Percentiles rank a stretch among this genome's conserved stretches.
Conservation (phyloP, 2,797 vertebrate genomes). For the Diglossa cyanea region DNA sequence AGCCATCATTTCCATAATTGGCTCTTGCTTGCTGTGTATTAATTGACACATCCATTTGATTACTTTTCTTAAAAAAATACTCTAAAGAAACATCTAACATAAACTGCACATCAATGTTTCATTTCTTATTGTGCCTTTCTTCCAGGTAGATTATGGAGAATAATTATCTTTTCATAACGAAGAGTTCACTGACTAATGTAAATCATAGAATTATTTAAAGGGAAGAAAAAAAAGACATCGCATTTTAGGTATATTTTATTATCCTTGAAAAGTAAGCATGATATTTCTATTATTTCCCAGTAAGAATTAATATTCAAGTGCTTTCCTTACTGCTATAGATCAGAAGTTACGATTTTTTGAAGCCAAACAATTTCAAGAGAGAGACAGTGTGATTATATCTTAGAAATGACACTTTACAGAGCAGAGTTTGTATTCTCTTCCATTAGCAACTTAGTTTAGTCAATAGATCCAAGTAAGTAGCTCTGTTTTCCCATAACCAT, state of each 20-base stretch:
- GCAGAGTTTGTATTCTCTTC: not conserved
- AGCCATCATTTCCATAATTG: constrained; percentile 62
- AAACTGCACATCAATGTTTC: constrained; percentile 37
- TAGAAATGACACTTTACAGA: not conserved
- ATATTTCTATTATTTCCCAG: not conserved
- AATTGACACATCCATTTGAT: constrained; percentile 50
- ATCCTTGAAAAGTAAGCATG: not conserved
- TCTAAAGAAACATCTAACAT: constrained; percentile 13
- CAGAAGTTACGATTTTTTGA: not conserved
- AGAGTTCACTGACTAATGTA: not conserved
- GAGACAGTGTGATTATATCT: not conserved
- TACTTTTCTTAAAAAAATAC: not conserved
- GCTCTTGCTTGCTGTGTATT: constrained; percentile 32
- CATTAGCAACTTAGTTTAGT: not conserved
- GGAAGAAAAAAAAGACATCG: not conserved
- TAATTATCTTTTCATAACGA: constrained; percentile 5
- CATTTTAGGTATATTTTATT: not conserved
- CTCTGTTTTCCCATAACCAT: not conserved
- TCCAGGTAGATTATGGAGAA: constrained; percentile 3
- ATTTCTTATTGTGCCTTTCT: constrained; percentile 16
- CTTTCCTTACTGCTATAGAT: not conserved
- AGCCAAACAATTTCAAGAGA: not conserved
- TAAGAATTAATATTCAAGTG: not conserved
- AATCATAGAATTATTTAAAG: not conserved
- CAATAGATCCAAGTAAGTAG: not conserved